Evolutionary conservation across 2,113 vertebrate genomes (phyloP).

Genomic region (Fregata magnificens): DNA sequence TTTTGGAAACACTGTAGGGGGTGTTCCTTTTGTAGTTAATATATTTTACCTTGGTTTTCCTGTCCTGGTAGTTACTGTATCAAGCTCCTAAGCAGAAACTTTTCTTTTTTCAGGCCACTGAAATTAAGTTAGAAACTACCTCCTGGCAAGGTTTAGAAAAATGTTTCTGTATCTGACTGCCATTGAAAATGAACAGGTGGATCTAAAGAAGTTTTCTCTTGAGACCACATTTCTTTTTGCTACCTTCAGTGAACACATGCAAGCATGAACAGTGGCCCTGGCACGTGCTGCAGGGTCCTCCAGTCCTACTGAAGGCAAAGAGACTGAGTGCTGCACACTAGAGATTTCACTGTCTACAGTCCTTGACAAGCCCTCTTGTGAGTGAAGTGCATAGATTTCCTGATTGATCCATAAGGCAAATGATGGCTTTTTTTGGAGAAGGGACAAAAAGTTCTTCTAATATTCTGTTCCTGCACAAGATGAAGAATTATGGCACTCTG

Average conservation of each 20-base stretch:
- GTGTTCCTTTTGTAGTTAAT: neutral
- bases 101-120: neutral
- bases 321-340: neutral
- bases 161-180: neutral
- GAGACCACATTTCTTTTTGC: neutral
- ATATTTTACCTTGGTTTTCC: neutral
- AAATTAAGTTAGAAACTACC: neutral
- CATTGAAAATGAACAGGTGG: neutral
- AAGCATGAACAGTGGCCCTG: neutral
- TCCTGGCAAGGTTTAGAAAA: neutral
- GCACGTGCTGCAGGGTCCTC: neutral
- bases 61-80: neutral
- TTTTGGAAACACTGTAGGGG: neutral
- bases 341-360: neutral
- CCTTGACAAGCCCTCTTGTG: neutral
- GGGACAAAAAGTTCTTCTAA: neutral
- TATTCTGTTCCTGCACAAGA: neutral
- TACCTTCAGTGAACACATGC: neutral
- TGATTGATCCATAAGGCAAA: neutral
- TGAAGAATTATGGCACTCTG: neutral
- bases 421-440: neutral
- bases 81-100: neutral
- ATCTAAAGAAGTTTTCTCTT: neutral
- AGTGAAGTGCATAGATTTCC: neutral
- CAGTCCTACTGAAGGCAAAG: neutral